phyloP scores from a whole-genome alignment of 2,797 vertebrate species.

The Dermochelys coriacea region DNA sequence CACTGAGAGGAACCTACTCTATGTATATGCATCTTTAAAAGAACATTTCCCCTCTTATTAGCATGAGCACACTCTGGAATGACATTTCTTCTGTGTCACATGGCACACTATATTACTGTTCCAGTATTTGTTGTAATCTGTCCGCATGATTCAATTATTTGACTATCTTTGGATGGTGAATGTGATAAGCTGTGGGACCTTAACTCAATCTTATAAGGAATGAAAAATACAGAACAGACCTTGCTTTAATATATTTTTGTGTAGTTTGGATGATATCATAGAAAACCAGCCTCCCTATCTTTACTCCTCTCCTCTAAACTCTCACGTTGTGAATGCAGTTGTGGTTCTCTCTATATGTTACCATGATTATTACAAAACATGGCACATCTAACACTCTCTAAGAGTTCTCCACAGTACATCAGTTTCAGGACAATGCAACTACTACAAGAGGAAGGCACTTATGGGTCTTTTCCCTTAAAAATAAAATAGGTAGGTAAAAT shows the following conservation, averaged over 20 bases:
- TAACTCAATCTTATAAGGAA: constrained; percentile 71
- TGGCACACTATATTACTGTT: constrained; percentile 16
- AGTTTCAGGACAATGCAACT: background rate
- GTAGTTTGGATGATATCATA: constrained; percentile 44
- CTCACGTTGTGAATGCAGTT: background rate
- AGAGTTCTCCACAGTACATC: background rate
- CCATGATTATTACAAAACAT: background rate
- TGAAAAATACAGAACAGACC: constrained; percentile 57
- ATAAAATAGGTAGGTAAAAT: background rate
- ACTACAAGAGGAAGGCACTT: background rate
- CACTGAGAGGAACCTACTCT: background rate
- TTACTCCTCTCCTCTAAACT: background rate
- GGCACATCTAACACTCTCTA: background rate
- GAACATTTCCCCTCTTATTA: constrained; percentile 20
- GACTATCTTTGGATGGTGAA: constrained; percentile 67
- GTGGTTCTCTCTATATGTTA: background rate
- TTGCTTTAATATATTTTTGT: constrained; percentile 34
- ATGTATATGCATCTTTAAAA: constrained; percentile 23
- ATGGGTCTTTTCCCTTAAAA: background rate
- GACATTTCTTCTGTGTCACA: constrained; percentile 50
- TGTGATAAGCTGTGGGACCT: constrained; percentile 64
- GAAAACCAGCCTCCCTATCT: constrained; percentile 18
- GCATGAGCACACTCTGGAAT: constrained; percentile 30
- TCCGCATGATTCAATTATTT: constrained; percentile 69
- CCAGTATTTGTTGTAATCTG: constrained; percentile 55